Base-by-base conservation (phyloP, 2,888 invertebrate species). In the Cinara cedri region DNA sequence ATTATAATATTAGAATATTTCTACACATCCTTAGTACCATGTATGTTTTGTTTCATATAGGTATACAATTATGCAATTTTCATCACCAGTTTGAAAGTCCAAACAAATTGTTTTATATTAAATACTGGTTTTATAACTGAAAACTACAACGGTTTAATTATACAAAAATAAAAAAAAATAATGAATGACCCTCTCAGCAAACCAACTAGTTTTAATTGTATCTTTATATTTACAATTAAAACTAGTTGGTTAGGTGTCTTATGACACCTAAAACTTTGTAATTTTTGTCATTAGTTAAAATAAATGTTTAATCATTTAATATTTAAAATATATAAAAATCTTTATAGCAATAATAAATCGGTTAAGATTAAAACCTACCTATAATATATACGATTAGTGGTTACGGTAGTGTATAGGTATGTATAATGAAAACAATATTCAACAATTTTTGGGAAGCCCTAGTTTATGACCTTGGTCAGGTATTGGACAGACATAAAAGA, bases 401-500 rank as follows among this genome's bases (percentile, higher is more conserved):
- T 34, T 34, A 34, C 34, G 34, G 6, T 34, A 34, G 3, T 4
- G 3, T 34, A 34, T 34, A n/a, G n/a, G n/a, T n/a, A n/a, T 34
- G 34, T 34, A 34, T 34, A 34, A 34, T 34, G 34, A 24, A 19
- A 62, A 34, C 11, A 34, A 44, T 24, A 34, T 54, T 24, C 21
- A 65, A 63, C 42, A 51, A 42, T 65, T 75, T 72, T 57, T 76
- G 68, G 68, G 76, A 76, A 57, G 66, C 76, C 66, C 76, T 76
- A 55, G 66, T 76, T 68, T 66, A 68, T 46, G 68, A 66, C 76
- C 76, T 76, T 76, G 76, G 21, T 4, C 66, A n/a, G 57, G 76
- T 76, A 68, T 66, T 66, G 68, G 57, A 66, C 76, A 76, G 66
- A 68, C 66, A 68, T 55, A 66, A 66, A 66, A 11, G 19, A 55